Conservation (phyloP, 2,797 vertebrate genomes). For the Poecilia picta region DNA sequence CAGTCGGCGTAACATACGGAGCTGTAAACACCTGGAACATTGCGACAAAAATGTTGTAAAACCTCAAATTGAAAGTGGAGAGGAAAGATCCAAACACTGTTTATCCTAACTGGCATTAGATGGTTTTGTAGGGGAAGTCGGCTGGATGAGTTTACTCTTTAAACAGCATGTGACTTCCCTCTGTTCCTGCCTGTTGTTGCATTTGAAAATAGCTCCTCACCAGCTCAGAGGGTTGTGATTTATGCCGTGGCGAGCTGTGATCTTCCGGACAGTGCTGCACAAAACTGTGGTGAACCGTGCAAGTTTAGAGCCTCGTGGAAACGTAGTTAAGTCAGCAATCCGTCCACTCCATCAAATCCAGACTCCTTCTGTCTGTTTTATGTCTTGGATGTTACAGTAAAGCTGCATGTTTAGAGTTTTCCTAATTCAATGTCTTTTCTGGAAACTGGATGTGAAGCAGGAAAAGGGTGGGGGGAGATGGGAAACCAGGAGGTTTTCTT, state of each 20-base stretch:
- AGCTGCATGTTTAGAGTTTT: conserved; percentile 32
- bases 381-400: conserved; percentile 27
- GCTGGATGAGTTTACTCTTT: conserved; percentile 1
- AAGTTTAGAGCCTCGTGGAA: conserved; percentile 12
- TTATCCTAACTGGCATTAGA: background rate
- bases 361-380: conserved; percentile 30
- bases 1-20: background rate
- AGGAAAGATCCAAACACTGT: background rate
- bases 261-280: conserved; percentile 26
- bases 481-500: conserved; percentile 15
- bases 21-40: conserved; percentile 1
- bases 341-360: conserved; percentile 26
- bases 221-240: conserved; percentile 17
- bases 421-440: conserved; percentile 25
- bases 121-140: conserved; percentile 6
- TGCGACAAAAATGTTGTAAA: background rate
- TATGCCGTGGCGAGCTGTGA: conserved; percentile 11
- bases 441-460: conserved; percentile 39
- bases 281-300: conserved; percentile 33
- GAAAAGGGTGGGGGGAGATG: conserved; percentile 15
- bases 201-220: conserved; percentile 32
- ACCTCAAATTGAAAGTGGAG: background rate
- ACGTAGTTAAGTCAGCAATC: conserved; percentile 18
- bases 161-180: conserved; percentile 11
- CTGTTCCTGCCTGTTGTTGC: conserved; percentile 9